Base-by-base conservation (phyloP, 92 coral and sea anemone genomes). In the Bergia sp. region DNA sequence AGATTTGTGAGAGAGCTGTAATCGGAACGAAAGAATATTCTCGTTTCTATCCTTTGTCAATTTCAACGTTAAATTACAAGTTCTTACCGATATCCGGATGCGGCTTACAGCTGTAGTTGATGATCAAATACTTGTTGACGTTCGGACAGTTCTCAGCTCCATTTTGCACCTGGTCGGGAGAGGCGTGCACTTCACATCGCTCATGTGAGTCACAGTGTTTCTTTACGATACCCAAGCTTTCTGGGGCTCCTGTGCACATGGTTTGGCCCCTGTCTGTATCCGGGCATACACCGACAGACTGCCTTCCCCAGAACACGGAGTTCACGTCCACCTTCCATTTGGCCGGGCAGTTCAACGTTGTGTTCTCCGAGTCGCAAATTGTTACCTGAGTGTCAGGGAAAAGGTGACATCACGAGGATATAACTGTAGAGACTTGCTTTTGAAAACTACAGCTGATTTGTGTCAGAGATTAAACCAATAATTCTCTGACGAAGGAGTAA, bases 131-230 rank as follows among this genome's bases (percentile, higher is more conserved):
- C 91, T 97, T 97, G 81, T 94, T 90, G n/a, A 96, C 94, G 3
- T 96, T 96, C 6, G 99, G 99, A 57, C 99, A 97, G 82, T 97
- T 97, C 89, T 97, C 99, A 0, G 99, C 99, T 29, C 99, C 99
- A 80, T 97, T 96, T 81, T 97, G 99, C 39, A 97, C 99, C 88
- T 91, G 91, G 42, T 94, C 92, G 69, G 89, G 92, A 1, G 97
- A 87, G 13, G 97, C 96, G 76, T 93, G 96, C 74, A 97, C 90
- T 40, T 94, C 96, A 78, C 99, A 97, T 76, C 93, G 90, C 29
- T 95, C 94, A 23, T 91, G 82, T 18, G 94, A 97, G 71, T 97
- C 97, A 86, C 99, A 97, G 90, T 96, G 93, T 89, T 95, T 95
- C 90, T 92, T 97, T 65, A 97, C 94, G 82, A 97, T 95, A 21